phyloP scores from a whole-genome alignment of 2,797 vertebrate species.

The Lepilemur ruficaudatus region DNA sequence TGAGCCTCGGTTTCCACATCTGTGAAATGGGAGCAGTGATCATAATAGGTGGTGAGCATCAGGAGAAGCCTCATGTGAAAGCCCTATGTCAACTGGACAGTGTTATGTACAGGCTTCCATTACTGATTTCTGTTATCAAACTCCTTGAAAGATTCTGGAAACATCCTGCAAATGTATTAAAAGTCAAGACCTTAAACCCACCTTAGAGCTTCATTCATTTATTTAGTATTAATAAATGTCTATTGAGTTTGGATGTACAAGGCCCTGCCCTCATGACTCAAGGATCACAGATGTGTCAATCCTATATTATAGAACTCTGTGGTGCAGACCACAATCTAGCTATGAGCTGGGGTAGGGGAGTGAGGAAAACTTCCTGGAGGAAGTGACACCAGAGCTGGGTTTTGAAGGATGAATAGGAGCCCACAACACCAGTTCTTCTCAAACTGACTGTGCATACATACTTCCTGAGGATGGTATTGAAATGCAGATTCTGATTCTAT shows the following conservation, averaged over 20 bases:
- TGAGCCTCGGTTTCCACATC: background rate
- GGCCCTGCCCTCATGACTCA: background rate
- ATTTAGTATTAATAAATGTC: background rate
- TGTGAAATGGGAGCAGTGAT: background rate
- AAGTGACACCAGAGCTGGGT: background rate
- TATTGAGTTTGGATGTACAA: background rate
- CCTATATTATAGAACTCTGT: background rate
- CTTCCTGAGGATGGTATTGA: background rate
- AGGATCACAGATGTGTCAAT: background rate
- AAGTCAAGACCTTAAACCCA: background rate
- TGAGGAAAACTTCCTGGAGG: background rate
- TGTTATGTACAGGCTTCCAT: background rate
- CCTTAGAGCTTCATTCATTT: background rate
- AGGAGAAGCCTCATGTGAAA: background rate
- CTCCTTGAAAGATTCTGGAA: background rate
- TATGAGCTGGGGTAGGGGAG: fast-evolving
- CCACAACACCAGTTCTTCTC: background rate
- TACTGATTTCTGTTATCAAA: background rate
- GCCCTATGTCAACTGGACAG: fast-evolving
- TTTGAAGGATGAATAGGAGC: background rate
- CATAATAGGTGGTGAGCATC: background rate
- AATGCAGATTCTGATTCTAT: background rate
- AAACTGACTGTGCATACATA: fast-evolving
- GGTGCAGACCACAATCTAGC: background rate
- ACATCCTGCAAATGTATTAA: background rate